Percentiles rank a stretch among this genome's conserved stretches.
Conservation (phyloP, 1,140 invertebrate species). For the Lordiphosa stackelbergi region DNA sequence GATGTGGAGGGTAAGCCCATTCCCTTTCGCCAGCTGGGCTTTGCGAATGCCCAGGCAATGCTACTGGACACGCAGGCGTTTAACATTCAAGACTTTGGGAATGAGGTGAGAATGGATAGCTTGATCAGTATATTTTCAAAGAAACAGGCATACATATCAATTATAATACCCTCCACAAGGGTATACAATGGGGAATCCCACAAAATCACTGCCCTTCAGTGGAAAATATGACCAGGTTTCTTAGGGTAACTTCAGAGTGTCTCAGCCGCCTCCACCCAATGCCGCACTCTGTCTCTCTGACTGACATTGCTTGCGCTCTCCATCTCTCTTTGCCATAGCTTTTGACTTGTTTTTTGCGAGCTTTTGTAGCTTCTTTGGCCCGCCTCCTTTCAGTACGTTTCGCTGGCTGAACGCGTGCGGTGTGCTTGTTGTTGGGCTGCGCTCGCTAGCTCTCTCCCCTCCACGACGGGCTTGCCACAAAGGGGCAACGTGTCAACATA, state of each 20-base stretch:
- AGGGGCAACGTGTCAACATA: slow-evolving; percentile 66
- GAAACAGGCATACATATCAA: no score
- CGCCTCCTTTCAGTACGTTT: slow-evolving; percentile 46
- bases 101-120: slow-evolving; percentile 27
- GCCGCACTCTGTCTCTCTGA: neutral
- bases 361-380: slow-evolving; percentile 3
- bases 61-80: slow-evolving; percentile 51
- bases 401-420: slow-evolving; percentile 42
- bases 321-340: slow-evolving; percentile 21
- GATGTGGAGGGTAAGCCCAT: slow-evolving; percentile 42
- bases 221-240: neutral
- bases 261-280: neutral
- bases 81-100: slow-evolving; percentile 21
- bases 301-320: slow-evolving; percentile 9
- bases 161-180: no score
- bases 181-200: no score
- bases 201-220: no score
- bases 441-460: slow-evolving; percentile 15
- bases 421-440: slow-evolving; percentile 24
- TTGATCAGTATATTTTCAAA: no score
- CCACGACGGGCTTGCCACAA: slow-evolving; percentile 43
- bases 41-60: slow-evolving; percentile 27
- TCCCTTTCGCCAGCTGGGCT: slow-evolving; percentile 46
- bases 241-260: neutral
- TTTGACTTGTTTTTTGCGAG: slow-evolving; percentile 38